phyloP scores from a whole-genome alignment of 2,113 vertebrate genomes.

The Nymphicus hollandicus region DNA sequence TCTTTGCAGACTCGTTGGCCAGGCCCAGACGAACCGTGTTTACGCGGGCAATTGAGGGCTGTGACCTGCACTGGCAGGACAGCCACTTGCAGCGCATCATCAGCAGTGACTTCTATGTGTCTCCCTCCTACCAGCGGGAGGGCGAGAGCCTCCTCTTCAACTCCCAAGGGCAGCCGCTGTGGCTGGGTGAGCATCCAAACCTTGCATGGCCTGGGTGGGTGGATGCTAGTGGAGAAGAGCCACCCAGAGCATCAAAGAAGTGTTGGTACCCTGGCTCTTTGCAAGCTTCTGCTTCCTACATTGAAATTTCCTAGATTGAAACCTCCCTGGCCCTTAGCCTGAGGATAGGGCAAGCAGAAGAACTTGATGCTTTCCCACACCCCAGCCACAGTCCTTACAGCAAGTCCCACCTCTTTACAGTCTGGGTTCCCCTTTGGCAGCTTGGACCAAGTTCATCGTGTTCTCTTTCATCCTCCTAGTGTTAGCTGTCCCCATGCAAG shows the following conservation, averaged over 20 bases:
- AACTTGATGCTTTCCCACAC: neutral
- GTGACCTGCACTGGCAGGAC: constrained; percentile 98
- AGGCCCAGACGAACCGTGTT: constrained; percentile 93
- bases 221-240: neutral
- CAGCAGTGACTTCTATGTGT: constrained; percentile 92
- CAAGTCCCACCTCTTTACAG: neutral
- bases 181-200: constrained; percentile 83
- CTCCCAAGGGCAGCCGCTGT: constrained; percentile 92
- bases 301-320: neutral
- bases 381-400: neutral
- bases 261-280: neutral
- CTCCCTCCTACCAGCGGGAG: constrained; percentile 90
- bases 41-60: constrained; percentile 92
- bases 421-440: neutral
- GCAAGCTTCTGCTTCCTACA: neutral
- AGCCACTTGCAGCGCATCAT: constrained; percentile 98
- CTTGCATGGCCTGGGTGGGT: neutral
- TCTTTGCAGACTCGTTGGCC: constrained; percentile 84
- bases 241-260: neutral
- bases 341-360: neutral
- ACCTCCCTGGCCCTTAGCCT: neutral
- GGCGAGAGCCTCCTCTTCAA: constrained; percentile 95
- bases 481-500: neutral
- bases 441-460: neutral
- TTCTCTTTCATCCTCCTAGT: neutral